Evolutionary conservation across 2,888 invertebrate species (phyloP).

Genomic region (Myopa tessellatipennis): DNA sequence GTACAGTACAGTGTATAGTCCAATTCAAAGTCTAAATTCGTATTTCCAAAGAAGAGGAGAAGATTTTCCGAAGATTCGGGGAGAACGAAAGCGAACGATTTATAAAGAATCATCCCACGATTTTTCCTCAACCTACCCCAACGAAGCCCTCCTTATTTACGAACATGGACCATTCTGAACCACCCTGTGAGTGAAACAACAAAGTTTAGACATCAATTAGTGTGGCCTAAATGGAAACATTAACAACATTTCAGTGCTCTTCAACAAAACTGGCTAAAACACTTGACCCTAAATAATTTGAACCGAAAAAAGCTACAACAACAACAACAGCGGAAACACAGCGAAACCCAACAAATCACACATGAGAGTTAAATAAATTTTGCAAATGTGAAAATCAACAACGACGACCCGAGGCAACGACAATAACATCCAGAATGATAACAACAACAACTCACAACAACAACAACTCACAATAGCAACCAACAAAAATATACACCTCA

Average conservation of each 20-base stretch:
- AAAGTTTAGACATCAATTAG: neutral
- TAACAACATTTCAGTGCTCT: neutral
- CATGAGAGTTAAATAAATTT: conserved; percentile 21
- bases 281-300: neutral
- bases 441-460: conserved; percentile 4
- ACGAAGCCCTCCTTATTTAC: no score
- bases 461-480: neutral
- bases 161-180: no score
- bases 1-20: no score
- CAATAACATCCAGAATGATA: neutral
- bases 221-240: neutral
- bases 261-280: neutral
- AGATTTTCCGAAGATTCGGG: no score
- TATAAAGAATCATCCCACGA: no score
- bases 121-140: no score
- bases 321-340: conserved; percentile 13
- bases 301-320: neutral
- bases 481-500: neutral
- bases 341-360: conserved; percentile 16
- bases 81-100: no score
- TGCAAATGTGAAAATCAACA: conserved; percentile 24
- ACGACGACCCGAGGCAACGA: neutral
- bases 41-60: no score
- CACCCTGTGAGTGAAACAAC: neutral
- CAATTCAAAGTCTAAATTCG: no score